Conservation (phyloP, 2,113 vertebrate genomes). For the Channa maculata region DNA sequence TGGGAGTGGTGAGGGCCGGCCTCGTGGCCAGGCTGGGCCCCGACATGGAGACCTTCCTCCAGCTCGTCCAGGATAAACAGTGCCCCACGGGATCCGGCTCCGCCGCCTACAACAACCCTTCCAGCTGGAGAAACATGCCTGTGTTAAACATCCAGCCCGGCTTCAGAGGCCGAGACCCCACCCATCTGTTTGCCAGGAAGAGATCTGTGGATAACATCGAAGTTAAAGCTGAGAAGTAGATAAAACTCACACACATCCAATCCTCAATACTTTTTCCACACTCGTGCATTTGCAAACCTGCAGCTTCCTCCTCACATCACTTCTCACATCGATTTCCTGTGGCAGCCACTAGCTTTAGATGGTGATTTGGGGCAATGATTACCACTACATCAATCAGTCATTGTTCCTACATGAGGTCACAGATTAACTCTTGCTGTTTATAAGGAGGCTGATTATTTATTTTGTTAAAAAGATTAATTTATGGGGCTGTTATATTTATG, state of each 20-base stretch:
- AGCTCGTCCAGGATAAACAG: constrained; percentile 91
- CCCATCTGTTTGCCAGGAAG: constrained; percentile 86
- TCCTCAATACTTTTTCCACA: background rate
- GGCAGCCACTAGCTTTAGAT: constrained; percentile 15
- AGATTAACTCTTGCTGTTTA: background rate
- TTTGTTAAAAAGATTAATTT: constrained; percentile 70
- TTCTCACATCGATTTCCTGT: background rate
- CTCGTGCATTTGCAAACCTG: background rate
- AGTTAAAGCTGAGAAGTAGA: constrained; percentile 34
- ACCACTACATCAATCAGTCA: background rate
- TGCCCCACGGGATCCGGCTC: constrained; percentile 80
- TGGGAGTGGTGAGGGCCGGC: constrained; percentile 87
- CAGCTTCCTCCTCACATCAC: constrained; percentile 7
- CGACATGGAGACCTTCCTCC: constrained; percentile 93
- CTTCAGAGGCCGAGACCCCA: constrained; percentile 74
- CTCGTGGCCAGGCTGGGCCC: constrained; percentile 90
- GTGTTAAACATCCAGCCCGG: constrained; percentile 84
- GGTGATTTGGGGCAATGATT: background rate
- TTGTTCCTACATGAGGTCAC: background rate
- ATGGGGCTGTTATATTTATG: constrained; percentile 52
- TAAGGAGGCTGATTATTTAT: constrained; percentile 62
- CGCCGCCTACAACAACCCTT: constrained; percentile 72
- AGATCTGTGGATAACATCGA: constrained; percentile 82
- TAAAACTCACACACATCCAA: background rate
- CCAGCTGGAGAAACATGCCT: constrained; percentile 83